These are phyloP conservation scores for Diglossa brunneiventris DNA, from an alignment of 2,113 vertebrate genomes.

Conservation along the genomic window DNA sequence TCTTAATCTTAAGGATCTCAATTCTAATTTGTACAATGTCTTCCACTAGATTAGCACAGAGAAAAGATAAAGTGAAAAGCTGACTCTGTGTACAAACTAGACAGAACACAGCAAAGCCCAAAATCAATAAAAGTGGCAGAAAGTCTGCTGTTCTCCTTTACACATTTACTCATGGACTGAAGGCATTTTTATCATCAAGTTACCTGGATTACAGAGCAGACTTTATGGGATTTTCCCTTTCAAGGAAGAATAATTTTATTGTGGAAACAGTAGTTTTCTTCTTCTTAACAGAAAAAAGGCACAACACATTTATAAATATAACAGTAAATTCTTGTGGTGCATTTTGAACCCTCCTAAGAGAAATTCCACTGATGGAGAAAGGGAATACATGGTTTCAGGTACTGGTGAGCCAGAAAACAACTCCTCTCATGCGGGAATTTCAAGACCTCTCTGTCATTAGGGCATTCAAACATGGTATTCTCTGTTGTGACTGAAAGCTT, in stretches of 20 bases:
- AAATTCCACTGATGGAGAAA: background rate
- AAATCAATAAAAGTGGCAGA: conserved; percentile 34
- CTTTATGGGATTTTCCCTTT: background rate
- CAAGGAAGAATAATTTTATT: background rate
- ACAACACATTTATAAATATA: background rate
- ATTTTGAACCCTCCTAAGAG: background rate
- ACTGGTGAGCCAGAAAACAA: background rate
- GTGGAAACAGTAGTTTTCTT: background rate
- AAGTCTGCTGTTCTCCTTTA: background rate
- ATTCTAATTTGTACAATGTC: conserved; percentile 13
- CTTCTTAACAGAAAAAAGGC: background rate
- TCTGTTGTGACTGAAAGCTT: background rate
- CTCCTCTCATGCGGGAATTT: background rate
- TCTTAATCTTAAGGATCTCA: conserved; percentile 19
- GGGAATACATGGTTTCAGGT: background rate
- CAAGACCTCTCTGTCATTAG: background rate
- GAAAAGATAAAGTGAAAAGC: conserved; percentile 35
- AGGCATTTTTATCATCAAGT: background rate
- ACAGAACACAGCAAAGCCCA: background rate
- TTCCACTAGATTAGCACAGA: conserved; percentile 14
- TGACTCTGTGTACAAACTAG: background rate
- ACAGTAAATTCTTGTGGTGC: background rate
- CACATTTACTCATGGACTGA: background rate
- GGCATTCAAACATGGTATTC: background rate
- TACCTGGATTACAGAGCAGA: background rate